Evolutionary conservation across 2,888 invertebrate genomes (phyloP).

Genomic region (Hecatera dysodea): DNA sequence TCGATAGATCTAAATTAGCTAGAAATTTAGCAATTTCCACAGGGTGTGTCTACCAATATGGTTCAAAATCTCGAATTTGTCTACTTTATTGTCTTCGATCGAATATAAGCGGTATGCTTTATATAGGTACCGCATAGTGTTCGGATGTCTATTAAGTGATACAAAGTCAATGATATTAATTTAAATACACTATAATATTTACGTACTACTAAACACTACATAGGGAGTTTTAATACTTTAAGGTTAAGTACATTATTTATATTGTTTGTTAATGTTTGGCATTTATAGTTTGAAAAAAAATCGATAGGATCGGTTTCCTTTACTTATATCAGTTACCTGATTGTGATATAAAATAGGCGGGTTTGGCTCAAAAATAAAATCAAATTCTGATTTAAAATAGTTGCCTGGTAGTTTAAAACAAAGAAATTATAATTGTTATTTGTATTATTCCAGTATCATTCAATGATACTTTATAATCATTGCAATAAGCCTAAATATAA

Average conservation of each 20-base stretch:
- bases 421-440: conserved; percentile 36
- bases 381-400: conserved; percentile 47
- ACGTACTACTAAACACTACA: conserved; percentile 38
- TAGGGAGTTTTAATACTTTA: conserved; percentile 35
- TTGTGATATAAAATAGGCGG: conserved; percentile 50
- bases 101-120: conserved; percentile 44
- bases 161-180: conserved; percentile 55
- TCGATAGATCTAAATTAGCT: conserved; percentile 56
- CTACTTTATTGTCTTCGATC: conserved; percentile 42
- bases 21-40: conserved; percentile 57
- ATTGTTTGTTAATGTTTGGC: conserved; percentile 43
- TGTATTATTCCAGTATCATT: conserved; percentile 46
- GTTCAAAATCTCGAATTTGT: conserved; percentile 58
- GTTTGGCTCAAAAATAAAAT: conserved; percentile 60
- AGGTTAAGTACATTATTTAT: conserved; percentile 20
- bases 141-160: conserved; percentile 55
- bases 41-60: conserved; percentile 43
- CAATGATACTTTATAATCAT: conserved; percentile 38
- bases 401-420: conserved; percentile 21
- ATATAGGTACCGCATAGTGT: conserved; percentile 31
- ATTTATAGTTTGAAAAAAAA: conserved; percentile 57
- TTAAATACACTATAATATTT: conserved; percentile 37
- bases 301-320: conserved; percentile 60
- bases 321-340: conserved; percentile 42
- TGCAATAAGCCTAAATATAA: conserved; percentile 15